Conservation (phyloP, 2,888 invertebrate species). For the Gandaritis pyraliata region DNA sequence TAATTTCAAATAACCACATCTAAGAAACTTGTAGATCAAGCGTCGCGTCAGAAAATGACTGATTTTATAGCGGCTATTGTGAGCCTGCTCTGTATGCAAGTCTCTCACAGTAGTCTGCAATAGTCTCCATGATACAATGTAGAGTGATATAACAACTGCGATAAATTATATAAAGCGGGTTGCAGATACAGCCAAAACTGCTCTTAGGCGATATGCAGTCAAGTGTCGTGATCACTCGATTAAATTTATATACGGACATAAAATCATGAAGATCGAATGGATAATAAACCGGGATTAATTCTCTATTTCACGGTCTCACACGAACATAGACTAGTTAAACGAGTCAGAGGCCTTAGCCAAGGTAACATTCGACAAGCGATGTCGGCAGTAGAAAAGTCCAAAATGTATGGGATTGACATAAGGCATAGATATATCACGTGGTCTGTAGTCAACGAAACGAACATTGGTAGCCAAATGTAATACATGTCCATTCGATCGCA, state of each 20-base stretch:
- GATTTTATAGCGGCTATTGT: conserved; percentile 69
- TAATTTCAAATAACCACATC: too few species aligned
- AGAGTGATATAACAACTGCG: conserved; percentile 55
- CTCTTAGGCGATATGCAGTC: conserved; percentile 49
- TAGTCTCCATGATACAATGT: conserved; percentile 59
- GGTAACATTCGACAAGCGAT: too few species aligned
- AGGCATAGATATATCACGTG: too few species aligned
- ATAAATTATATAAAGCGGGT: conserved; percentile 55
- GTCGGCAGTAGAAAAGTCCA: too few species aligned
- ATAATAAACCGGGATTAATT: conserved; percentile 56
- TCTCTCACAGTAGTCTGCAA: conserved; percentile 48
- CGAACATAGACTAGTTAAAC: conserved; percentile 39
- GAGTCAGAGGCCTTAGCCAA: too few species aligned
- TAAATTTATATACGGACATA: conserved; percentile 53
- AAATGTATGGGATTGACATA: too few species aligned
- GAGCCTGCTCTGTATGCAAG: conserved; percentile 62
- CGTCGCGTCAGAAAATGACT: conserved; percentile 51
- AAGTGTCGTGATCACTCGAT: conserved; percentile 55
- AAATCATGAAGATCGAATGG: conserved; percentile 57
- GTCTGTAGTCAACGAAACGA: too few species aligned
- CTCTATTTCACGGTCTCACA: conserved; percentile 57
- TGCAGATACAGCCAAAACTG: conserved; percentile 48
- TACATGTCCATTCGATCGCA: too few species aligned
- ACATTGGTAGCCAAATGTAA: too few species aligned
- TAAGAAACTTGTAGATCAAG: conserved; percentile 39